Conservation (phyloP, 35 echinoderm and acorn worm species). For the Ophiothrix spiculata region DNA sequence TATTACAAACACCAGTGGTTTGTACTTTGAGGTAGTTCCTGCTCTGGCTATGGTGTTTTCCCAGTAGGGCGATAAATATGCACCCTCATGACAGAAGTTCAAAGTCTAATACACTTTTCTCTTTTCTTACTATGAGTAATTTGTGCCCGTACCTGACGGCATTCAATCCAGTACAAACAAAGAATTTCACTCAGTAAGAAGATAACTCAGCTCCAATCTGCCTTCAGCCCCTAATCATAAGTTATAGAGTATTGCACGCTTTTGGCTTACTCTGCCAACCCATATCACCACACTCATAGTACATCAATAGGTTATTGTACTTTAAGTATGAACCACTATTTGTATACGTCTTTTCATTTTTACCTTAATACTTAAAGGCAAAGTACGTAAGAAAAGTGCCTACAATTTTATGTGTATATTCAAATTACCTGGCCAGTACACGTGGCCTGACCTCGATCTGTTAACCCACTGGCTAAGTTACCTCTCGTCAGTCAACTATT, state of each 20-base stretch:
- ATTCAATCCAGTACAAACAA: neutral
- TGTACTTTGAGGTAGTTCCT: slow-evolving; percentile 9
- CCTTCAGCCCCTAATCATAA: neutral
- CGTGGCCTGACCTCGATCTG: neutral
- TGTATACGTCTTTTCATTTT: slow-evolving; percentile 1
- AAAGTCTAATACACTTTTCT: slow-evolving; percentile 10
- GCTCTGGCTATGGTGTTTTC: neutral
- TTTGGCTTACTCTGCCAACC: neutral
- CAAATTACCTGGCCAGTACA: neutral
- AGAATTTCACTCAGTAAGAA: neutral
- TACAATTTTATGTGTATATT: slow-evolving; percentile 11
- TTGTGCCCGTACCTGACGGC: slow-evolving; percentile 6
- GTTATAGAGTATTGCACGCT: neutral
- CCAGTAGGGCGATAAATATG: neutral
- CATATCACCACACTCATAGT: neutral
- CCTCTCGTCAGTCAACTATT: neutral
- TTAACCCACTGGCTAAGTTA: neutral
- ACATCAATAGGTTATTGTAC: neutral
- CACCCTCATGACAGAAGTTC: slow-evolving; percentile 1
- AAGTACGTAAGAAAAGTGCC: neutral
- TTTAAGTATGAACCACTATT: neutral
- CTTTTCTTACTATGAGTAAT: slow-evolving; percentile 6
- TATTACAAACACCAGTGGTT: neutral
- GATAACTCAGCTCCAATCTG: neutral
- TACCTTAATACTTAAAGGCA: slow-evolving; percentile 7